phyloP scores from a whole-genome alignment of 2,888 invertebrate species.

The Octonoba sinensis region DNA sequence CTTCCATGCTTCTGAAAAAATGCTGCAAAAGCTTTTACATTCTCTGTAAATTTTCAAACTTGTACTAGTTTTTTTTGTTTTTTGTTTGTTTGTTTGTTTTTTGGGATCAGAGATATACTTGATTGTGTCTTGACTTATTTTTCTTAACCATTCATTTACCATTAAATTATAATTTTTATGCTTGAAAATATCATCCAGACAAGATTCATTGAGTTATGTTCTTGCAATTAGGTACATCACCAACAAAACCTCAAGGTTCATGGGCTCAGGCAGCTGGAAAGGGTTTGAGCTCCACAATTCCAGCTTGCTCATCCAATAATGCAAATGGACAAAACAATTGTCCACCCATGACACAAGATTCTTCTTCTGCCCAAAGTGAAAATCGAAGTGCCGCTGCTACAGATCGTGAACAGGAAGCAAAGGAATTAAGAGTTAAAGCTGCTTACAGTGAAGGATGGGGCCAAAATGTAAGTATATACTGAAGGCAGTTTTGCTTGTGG shows the following conservation, averaged over 20 bases:
- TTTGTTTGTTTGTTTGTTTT: too few relatives aligned
- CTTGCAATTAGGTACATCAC: constrained; percentile 30
- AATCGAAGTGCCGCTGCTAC: not conserved
- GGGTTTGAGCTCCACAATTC: constrained; percentile 69
- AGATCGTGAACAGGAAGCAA: constrained; percentile 51
- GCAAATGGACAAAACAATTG: constrained; percentile 23
- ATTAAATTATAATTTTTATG: too few relatives aligned
- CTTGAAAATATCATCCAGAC: too few relatives aligned
- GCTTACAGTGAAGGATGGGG: constrained; percentile 84
- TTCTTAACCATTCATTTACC: too few relatives aligned
- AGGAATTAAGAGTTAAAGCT: constrained; percentile 44
- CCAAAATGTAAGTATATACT: constrained; percentile 76
- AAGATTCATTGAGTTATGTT: too few relatives aligned
- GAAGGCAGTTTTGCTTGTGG: too few relatives aligned
- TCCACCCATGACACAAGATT: not conserved
- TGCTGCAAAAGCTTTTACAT: too few relatives aligned
- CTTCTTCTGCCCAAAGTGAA: not conserved
- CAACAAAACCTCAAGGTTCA: constrained; percentile 68
- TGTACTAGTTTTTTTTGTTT: too few relatives aligned
- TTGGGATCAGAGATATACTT: too few relatives aligned
- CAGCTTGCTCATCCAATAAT: constrained; percentile 29
- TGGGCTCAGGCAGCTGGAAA: constrained; percentile 76
- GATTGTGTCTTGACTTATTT: too few relatives aligned
- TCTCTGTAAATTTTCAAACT: too few relatives aligned
- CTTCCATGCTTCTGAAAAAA: too few relatives aligned